Base-by-base conservation (phyloP, 2,797 vertebrate genomes). In the Acrocephalus scirpaceus region DNA sequence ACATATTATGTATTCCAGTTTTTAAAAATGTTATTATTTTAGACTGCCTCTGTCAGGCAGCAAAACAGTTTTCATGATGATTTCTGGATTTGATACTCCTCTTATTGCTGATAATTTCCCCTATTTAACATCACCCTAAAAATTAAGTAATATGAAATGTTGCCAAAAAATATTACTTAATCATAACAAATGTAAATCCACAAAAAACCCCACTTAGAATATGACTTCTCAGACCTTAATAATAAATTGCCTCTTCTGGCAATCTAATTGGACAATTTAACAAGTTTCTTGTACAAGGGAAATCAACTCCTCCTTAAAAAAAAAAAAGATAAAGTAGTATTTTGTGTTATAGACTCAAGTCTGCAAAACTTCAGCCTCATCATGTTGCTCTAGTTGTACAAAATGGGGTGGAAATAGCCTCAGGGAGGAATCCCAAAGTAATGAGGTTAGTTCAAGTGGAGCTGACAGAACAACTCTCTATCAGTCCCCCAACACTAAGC, bases 381-480 rank as follows among this genome's bases (percentile, higher is more conserved):
- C n/a, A 13, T 18, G 38, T 81, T 94, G 66, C 85, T 96, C 70
- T 76, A 60, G 66, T 93, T 94, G 80, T 66, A 90, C 83, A 95
- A 94, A 95, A 92, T 95, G 92, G 92, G 83, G 90, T 90, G 73
- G 93, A 93, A 93, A 86, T 23, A 81, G 93, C 94, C 88, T 90
- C 22, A 18, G 85, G 95, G 77, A 79, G 50, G 80, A 88, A 88
- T 70, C 54, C 70, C 45, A 25, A 78, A 88, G 73, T 82, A 88
- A 92, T 67, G 91, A 92, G 86, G 64, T 93, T 94, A 92, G 78
- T 90, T 81, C 51, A 84, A 93, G 73, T 9, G 58, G 42, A 93
- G 88, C 94, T 96, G 94, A 58, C 92, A 93, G 76, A 86, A 71
- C 48, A 70, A 13, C 44, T 92, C 75, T 74, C 40, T 36, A 0